Base-by-base conservation (phyloP, 2,797 vertebrate species). In the Muraenolepis orangiensis region DNA sequence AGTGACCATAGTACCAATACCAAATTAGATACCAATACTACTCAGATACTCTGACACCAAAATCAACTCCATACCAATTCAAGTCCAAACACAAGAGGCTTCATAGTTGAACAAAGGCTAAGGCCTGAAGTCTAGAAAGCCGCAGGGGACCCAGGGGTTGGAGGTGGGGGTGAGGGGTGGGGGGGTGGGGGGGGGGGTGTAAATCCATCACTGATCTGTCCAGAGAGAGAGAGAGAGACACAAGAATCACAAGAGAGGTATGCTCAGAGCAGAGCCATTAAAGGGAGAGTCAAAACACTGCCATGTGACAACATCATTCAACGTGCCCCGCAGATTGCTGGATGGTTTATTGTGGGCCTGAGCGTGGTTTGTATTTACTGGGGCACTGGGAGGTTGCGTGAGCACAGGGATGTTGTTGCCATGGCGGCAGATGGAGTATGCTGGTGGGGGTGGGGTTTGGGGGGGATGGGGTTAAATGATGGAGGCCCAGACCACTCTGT, bases 381-480 rank as follows among this genome's bases (percentile, higher is more conserved):
- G 71, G 80, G 34, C 81, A 61, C 83, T 85, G 0, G 11, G 72
- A 69, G 82, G 78, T 26, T 64, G 57, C 26, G 86, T 81, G 79
- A 84, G 85, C 77, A 79, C 76, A 71, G 64, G 69, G 31, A 0
- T 3, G 64, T 30, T 29, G 88, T 89, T 87, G 68, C 87, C 87
- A 89, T 92, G 85, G 86, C 77, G 91, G 84, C 88, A 87, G 88
- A 92, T 85, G 57, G 84, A 85, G 80, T 83, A 84, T 85, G 80
- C 68, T 29, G 66, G n/a, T n/a, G 8, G 57, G 32, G 32, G 8
- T 3, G 32, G 32, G 32, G 32, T 34, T 3, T 3, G 32, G 36
- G 36, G 36, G 5, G 36, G 36, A 11, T 4, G 81, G 77, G 78
- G 81, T 86, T 72, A 69, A 72, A 79, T 80, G 80, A 86, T 71